Evolutionary conservation across 2,797 vertebrate species (phyloP).

Genomic region (Malurus splendens): DNA sequence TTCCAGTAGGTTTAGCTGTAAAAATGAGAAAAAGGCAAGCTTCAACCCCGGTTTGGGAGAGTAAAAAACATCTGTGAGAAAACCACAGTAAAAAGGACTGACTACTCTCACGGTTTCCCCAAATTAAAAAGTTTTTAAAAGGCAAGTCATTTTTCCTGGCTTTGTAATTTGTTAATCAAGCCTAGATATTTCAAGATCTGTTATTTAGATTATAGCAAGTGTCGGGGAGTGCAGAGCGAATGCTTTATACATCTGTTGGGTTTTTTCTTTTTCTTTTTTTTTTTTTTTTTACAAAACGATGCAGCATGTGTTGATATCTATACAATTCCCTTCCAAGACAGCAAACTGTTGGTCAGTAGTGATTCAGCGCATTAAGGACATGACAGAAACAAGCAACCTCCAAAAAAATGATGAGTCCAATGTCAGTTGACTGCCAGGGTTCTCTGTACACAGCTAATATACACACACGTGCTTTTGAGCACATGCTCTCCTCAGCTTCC

Average conservation of each 20-base stretch:
- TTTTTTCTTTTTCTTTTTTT: rapidly evolving
- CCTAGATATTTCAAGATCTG: background rate
- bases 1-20: slow-evolving; percentile 29
- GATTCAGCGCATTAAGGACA: slow-evolving; percentile 47
- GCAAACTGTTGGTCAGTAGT: slow-evolving; percentile 52
- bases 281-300: background rate
- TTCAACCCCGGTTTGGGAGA: slow-evolving; percentile 11
- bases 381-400: background rate
- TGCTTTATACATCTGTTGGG: background rate
- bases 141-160: slow-evolving; percentile 34
- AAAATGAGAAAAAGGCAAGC: slow-evolving; percentile 37
- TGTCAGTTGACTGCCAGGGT: slow-evolving; percentile 7
- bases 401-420: background rate
- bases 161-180: slow-evolving; percentile 16
- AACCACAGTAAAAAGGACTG: background rate
- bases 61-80: background rate
- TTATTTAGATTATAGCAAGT: background rate
- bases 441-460: slow-evolving; percentile 53
- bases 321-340: slow-evolving; percentile 46
- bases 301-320: slow-evolving; percentile 51
- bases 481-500: slow-evolving; percentile 9
- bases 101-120: background rate
- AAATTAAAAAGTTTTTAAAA: slow-evolving; percentile 25
- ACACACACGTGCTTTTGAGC: background rate
- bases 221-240: background rate